Conservation (phyloP, 2,113 vertebrate genomes). For the Gallinago paraguaiae region DNA sequence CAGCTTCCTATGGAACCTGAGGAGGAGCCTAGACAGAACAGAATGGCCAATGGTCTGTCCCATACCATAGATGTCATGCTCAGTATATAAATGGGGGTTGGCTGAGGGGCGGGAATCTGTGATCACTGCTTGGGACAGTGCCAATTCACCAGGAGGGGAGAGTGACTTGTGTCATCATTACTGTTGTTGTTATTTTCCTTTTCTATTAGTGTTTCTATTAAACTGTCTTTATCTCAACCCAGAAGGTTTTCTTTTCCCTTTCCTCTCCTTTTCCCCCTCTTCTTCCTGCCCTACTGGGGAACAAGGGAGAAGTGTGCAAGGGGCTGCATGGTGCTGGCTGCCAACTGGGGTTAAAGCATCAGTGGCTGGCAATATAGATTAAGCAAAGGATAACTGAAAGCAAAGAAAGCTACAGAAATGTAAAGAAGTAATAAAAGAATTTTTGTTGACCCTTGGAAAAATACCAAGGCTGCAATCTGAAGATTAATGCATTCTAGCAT, state of each 20-base stretch:
- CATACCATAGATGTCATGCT: not conserved
- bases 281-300: not conserved
- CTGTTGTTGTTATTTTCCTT: not conserved
- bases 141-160: not conserved
- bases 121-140: not conserved
- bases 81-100: not conserved
- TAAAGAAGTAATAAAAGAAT: not conserved
- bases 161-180: not conserved
- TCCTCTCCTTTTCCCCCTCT: not conserved
- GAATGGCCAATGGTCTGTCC: not conserved
- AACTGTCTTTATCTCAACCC: not conserved
- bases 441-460: not conserved
- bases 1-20: not conserved
- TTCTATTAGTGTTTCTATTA: not conserved
- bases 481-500: not conserved
- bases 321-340: not conserved
- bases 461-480: not conserved
- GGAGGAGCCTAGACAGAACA: not conserved
- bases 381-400: not conserved
- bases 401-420: not conserved
- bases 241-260: not conserved
- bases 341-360: not conserved
- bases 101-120: not conserved
- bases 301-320: not conserved
- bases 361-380: not conserved